These are phyloP conservation scores for Xerus rutilus DNA, from an alignment of 2,797 vertebrate species.

Conservation along the genomic window DNA sequence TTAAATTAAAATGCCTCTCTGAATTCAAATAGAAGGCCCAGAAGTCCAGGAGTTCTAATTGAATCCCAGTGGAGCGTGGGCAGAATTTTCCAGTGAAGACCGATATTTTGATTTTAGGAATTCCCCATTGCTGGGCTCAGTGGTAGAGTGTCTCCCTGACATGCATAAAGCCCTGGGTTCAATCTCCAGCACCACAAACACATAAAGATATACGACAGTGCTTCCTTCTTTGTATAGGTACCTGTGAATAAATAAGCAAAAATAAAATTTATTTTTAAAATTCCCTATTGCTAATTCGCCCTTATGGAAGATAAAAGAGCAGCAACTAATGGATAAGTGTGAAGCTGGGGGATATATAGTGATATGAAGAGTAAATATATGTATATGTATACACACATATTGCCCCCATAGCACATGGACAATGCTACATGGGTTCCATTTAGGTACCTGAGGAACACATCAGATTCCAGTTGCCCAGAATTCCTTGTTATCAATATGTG, in stretches of 20 bases:
- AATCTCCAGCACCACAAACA: no score
- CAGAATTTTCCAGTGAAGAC: constrained; percentile 12
- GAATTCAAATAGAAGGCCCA: not conserved
- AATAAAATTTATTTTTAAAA: not conserved
- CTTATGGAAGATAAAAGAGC: not conserved
- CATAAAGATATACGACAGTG: no score
- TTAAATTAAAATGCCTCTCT: constrained; percentile 34
- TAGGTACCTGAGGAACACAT: not conserved
- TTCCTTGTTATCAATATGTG: not conserved
- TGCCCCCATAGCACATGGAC: not conserved
- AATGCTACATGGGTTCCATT: not conserved
- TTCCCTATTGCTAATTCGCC: not conserved
- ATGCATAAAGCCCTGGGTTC: no score
- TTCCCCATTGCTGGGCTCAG: not conserved
- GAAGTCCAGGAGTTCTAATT: not conserved
- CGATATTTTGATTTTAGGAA: constrained; percentile 47
- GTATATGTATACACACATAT: not conserved
- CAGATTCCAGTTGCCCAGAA: not conserved
- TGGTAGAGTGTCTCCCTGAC: no score
- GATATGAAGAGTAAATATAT: not conserved
- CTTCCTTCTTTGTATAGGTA: no score
- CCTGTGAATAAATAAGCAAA: no score
- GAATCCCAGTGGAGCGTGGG: not conserved
- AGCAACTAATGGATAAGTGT: not conserved
- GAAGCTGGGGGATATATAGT: not conserved